Evolutionary conservation across 2,797 vertebrate genomes (phyloP).

Genomic region (Tarsius wallacei): DNA sequence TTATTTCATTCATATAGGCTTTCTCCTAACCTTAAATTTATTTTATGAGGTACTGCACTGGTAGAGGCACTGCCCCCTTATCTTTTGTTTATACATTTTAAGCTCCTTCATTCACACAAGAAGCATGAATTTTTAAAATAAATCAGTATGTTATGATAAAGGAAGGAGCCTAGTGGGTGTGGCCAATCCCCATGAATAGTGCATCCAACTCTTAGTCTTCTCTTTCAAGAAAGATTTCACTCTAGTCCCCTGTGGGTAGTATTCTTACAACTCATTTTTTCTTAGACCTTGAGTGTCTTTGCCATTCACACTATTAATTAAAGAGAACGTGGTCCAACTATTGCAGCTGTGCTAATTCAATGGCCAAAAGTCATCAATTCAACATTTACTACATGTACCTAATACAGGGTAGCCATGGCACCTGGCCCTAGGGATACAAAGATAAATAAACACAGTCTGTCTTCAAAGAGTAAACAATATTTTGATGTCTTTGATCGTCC

Average conservation of each 20-base stretch:
- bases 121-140: background rate
- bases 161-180: background rate
- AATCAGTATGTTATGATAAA: background rate
- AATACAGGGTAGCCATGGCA: background rate
- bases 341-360: background rate
- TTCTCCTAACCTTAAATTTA: conserved; percentile 41
- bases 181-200: background rate
- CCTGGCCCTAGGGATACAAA: background rate
- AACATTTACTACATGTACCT: background rate
- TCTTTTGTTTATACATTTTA: background rate
- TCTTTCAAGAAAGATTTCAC: background rate
- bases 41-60: background rate
- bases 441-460: background rate
- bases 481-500: background rate
- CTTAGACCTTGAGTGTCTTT: background rate
- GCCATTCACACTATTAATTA: background rate
- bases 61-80: background rate
- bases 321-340: background rate
- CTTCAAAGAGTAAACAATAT: background rate
- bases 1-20: background rate
- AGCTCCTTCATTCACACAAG: background rate
- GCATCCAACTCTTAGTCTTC: background rate
- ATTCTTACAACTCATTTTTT: background rate
- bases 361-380: conserved; percentile 1
- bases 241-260: background rate